Conservation (phyloP, 2,113 vertebrate genomes). For the Circaetus cinerascens region DNA sequence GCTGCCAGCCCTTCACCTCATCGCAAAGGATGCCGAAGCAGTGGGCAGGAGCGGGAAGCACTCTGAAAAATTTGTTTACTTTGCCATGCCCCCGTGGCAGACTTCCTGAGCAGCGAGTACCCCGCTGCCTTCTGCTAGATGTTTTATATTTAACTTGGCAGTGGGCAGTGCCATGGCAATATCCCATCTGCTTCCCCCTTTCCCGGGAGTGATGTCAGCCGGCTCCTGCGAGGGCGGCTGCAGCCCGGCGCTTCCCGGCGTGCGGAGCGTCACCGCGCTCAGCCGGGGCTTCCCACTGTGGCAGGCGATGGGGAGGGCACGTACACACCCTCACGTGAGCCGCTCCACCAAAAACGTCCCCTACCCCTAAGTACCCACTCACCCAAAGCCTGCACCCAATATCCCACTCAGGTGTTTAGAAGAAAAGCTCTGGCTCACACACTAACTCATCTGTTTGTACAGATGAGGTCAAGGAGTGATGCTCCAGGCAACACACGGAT, state of each 20-base stretch:
- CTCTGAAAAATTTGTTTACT: conserved; percentile 43
- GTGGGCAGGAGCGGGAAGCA: not conserved
- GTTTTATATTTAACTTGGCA: conserved; percentile 66
- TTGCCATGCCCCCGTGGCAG: conserved; percentile 36
- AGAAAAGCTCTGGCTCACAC: not conserved
- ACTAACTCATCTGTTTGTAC: not conserved
- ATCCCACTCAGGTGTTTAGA: not conserved
- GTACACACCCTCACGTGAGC: fast-evolving
- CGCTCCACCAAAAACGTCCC: not conserved
- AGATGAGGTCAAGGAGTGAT: not conserved
- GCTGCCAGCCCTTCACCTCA: not conserved
- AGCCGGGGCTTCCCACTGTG: not conserved
- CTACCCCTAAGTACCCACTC: fast-evolving
- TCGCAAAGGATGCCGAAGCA: not conserved
- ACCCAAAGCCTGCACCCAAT: not conserved
- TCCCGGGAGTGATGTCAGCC: conserved; percentile 11
- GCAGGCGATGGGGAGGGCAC: not conserved
- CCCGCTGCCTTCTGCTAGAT: conserved; percentile 50
- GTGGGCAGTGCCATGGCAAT: conserved; percentile 55
- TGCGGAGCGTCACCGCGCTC: not conserved
- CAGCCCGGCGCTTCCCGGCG: not conserved
- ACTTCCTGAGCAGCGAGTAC: conserved; percentile 54
- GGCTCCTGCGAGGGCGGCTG: not conserved
- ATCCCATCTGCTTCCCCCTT: conserved; percentile 59
- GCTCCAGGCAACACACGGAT: not conserved